A percentile compares a stretch with the other conserved stretches of the same genome.
These are phyloP conservation scores for Pagrus major DNA, from an alignment of 2,113 vertebrate genomes.

Conservation along the genomic window DNA sequence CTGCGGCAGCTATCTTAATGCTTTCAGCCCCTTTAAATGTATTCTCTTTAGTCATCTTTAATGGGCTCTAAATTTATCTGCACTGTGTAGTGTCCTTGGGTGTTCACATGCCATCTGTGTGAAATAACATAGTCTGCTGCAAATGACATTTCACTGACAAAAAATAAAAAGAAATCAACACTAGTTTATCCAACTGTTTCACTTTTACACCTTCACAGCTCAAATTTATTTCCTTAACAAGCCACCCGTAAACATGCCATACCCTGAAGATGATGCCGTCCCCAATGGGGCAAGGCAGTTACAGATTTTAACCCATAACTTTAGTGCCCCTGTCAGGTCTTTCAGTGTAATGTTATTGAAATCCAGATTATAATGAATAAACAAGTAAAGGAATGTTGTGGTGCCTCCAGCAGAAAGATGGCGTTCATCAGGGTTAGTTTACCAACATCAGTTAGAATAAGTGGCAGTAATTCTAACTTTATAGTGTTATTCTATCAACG, in stretches of 20 bases:
- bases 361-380: neutral
- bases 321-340: neutral
- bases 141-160: conserved; percentile 4
- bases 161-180: conserved; percentile 6
- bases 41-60: conserved; percentile 35
- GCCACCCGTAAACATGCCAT: neutral
- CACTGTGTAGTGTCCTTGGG: conserved; percentile 17
- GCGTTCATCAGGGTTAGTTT: neutral
- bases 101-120: conserved; percentile 42
- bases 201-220: conserved; percentile 12
- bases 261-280: neutral
- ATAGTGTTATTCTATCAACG: neutral
- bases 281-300: neutral
- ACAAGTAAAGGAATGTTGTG: neutral
- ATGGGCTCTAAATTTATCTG: conserved; percentile 35
- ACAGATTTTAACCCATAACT: neutral
- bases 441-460: neutral
- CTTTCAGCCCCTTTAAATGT: conserved; percentile 13
- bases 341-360: neutral
- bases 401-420: too few species aligned
- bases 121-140: conserved; percentile 26
- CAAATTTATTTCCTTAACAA: conserved; percentile 30
- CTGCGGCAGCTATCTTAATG: neutral
- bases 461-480: too few species aligned
- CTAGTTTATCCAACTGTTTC: conserved; percentile 18